These are phyloP conservation scores for Chaetodon trifascialis DNA, from an alignment of 2,113 vertebrate species.

Conservation along the genomic window DNA sequence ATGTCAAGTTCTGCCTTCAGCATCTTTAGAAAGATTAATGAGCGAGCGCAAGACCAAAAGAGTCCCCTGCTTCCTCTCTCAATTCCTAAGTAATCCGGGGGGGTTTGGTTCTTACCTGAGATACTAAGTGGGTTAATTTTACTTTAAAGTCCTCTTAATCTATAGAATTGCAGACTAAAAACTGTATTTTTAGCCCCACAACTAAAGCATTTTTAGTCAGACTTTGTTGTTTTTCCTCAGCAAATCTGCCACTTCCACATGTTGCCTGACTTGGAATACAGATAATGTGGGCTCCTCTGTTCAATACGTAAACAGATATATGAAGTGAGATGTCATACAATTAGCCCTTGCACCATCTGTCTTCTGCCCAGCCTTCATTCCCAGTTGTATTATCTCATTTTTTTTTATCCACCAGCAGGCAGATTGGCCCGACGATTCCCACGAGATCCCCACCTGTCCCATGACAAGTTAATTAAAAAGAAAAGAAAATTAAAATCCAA, in stretches of 20 bases:
- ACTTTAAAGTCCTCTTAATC: slow-evolving; percentile 63
- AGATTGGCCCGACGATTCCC: slow-evolving; percentile 61
- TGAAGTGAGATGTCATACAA: slow-evolving; percentile 69
- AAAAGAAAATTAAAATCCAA: slow-evolving; percentile 68
- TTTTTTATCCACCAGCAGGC: slow-evolving; percentile 60
- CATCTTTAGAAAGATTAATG: slow-evolving; percentile 82
- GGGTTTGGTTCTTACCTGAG: slow-evolving; percentile 71
- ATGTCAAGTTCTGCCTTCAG: slow-evolving; percentile 75
- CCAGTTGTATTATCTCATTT: slow-evolving; percentile 69
- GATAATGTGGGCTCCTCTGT: slow-evolving; percentile 27
- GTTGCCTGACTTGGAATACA: slow-evolving; percentile 6
- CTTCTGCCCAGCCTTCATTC: slow-evolving; percentile 57
- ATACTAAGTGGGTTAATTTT: slow-evolving; percentile 71
- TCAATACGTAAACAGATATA: slow-evolving; percentile 54
- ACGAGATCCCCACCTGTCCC: slow-evolving; percentile 75
- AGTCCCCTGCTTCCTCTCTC: slow-evolving; percentile 62
- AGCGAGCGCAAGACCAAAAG: slow-evolving; percentile 67
- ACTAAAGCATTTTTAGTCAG: not conserved
- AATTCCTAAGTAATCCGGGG: slow-evolving; percentile 69
- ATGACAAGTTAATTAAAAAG: slow-evolving; percentile 86
- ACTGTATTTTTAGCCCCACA: not conserved
- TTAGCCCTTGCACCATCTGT: slow-evolving; percentile 72
- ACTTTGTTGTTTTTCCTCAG: not conserved
- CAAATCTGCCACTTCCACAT: not conserved
- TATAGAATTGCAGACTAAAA: slow-evolving; percentile 38